phyloP scores from a whole-genome alignment of 1,140 invertebrate genomes.

The Drepana arcuata region DNA sequence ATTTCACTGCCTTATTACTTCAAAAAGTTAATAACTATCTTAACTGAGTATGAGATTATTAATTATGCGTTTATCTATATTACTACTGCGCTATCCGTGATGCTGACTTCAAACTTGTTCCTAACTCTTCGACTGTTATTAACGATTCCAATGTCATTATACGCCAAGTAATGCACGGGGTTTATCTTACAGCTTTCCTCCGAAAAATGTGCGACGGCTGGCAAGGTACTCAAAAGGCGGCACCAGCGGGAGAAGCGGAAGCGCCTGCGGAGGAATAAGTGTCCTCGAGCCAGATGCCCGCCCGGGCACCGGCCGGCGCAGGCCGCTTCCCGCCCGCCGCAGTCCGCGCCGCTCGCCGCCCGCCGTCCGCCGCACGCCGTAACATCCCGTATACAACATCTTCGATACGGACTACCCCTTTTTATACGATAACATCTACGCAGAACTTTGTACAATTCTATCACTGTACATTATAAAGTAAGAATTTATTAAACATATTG shows the following conservation, averaged over 20 bases:
- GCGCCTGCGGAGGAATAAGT: slow-evolving; percentile 47
- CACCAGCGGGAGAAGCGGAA: slow-evolving; percentile 40
- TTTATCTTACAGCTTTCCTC: slow-evolving; percentile 76
- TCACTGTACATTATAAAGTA: slow-evolving; percentile 62
- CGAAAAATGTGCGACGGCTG: slow-evolving; percentile 79
- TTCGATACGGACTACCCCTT: slow-evolving; percentile 50
- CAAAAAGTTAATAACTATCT: too few relatives aligned
- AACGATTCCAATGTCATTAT: too few relatives aligned
- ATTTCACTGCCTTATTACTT: too few relatives aligned
- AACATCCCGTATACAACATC: slow-evolving; percentile 41
- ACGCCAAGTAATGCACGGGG: too few relatives aligned
- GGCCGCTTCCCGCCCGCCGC: slow-evolving; percentile 9
- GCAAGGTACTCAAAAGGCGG: slow-evolving; percentile 31
- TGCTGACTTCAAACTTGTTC: too few relatives aligned
- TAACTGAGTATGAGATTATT: too few relatives aligned
- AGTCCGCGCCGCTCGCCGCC: slow-evolving; percentile 21
- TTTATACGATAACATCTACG: slow-evolving; percentile 55
- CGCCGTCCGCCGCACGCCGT: slow-evolving; percentile 12
- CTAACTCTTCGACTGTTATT: too few relatives aligned
- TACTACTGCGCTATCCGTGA: too few relatives aligned
- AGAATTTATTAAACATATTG: slow-evolving; percentile 59
- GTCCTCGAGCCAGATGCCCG: slow-evolving; percentile 12
- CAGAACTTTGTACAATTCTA: slow-evolving; percentile 48
- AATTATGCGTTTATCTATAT: too few relatives aligned
- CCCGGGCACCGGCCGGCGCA: slow-evolving; percentile 10